Conservation (phyloP, 2,797 vertebrate genomes). For the Mormyrops boulengeri region DNA sequence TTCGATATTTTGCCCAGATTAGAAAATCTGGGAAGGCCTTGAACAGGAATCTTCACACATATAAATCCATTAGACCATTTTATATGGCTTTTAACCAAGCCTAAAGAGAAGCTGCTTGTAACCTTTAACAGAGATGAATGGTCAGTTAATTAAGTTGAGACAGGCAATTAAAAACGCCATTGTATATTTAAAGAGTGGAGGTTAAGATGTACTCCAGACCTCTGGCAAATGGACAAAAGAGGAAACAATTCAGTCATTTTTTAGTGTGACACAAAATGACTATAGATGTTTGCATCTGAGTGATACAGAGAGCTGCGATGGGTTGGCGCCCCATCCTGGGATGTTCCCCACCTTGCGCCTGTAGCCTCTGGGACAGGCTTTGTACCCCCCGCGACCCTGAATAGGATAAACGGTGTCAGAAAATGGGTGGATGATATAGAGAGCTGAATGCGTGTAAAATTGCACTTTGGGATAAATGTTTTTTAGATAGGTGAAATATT, state of each 20-base stretch:
- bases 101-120: neutral
- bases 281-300: neutral
- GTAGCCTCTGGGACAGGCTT: neutral
- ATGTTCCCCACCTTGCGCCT: neutral
- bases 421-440: neutral
- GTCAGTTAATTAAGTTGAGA: slow-evolving; percentile 34
- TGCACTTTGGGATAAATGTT: neutral
- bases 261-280: neutral
- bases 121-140: slow-evolving; percentile 8
- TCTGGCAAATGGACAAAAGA: neutral
- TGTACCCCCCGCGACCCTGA: neutral
- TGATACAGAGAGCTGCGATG: neutral
- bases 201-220: neutral
- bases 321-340: neutral
- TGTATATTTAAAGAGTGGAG: slow-evolving; percentile 26
- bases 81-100: neutral
- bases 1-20: neutral
- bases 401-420: neutral
- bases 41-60: neutral
- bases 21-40: neutral
- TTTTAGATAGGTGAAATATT: neutral
- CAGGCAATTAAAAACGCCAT: slow-evolving; percentile 25
- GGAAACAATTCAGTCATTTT: neutral
- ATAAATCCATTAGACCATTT: neutral
- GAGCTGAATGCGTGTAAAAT: neutral